These are phyloP conservation scores for Strigamia maritima DNA, from an alignment of 2,888 invertebrate genomes.

Conservation along the genomic window DNA sequence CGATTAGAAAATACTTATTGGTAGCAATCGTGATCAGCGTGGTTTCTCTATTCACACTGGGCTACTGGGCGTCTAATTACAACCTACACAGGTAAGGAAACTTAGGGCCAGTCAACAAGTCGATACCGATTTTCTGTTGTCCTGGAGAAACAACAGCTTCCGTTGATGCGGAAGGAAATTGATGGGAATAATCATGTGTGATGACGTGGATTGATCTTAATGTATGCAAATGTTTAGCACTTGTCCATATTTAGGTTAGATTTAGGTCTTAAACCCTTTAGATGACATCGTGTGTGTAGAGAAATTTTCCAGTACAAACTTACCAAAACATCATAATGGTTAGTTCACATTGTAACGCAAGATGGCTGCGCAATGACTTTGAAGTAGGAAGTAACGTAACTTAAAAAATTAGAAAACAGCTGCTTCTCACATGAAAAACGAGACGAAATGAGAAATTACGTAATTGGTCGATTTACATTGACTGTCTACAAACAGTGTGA, in stretches of 20 bases:
- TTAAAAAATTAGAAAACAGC: too few relatives aligned
- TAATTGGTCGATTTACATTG: too few relatives aligned
- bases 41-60: background rate
- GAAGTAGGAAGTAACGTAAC: too few relatives aligned
- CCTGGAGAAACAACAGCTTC: background rate
- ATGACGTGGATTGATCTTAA: constrained; percentile 15
- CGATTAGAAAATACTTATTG: background rate
- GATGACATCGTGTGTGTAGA: too few relatives aligned
- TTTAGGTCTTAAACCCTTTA: too few relatives aligned
- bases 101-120: background rate
- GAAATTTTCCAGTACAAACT: too few relatives aligned
- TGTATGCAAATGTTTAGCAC: background rate
- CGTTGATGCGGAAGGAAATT: background rate
- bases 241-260: background rate
- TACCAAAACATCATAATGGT: too few relatives aligned
- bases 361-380: too few relatives aligned
- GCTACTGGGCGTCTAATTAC: constrained; percentile 1
- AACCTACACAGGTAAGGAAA: background rate
- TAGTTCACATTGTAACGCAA: too few relatives aligned
- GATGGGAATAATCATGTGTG: constrained; percentile 15
- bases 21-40: constrained; percentile 7
- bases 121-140: background rate
- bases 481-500: too few relatives aligned
- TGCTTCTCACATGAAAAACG: too few relatives aligned
- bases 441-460: too few relatives aligned